These are phyloP conservation scores for Cephus rjabovi DNA, from an alignment of 2,888 invertebrate species.

Conservation along the genomic window DNA sequence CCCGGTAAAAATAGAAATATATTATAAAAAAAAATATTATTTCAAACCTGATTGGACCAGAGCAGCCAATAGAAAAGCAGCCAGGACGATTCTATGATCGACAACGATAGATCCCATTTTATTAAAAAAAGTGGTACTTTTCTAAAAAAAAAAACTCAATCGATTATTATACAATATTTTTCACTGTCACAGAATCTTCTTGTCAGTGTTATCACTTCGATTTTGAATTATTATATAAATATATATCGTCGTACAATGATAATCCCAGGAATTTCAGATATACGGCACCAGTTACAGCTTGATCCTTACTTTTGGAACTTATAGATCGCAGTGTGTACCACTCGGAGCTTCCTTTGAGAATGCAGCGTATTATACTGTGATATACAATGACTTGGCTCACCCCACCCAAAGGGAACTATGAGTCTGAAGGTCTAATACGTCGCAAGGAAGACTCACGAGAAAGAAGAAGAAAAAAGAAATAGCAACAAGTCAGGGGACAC, in stretches of 20 bases:
- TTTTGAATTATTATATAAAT: background rate
- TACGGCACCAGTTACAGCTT: background rate
- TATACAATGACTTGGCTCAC: conserved; percentile 6
- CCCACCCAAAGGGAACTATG: conserved; percentile 1
- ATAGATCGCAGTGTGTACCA: conserved; percentile 33
- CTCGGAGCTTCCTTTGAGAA: conserved; percentile 32
- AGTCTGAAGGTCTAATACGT: background rate
- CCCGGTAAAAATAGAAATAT: background rate
- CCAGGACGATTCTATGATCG: background rate
- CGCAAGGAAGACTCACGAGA: background rate
- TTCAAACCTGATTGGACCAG: background rate
- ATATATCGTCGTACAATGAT: background rate
- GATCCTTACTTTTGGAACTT: background rate
- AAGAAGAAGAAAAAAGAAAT: background rate
- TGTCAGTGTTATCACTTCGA: background rate
- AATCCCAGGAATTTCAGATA: background rate
- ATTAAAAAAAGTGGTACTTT: background rate
- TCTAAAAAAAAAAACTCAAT: background rate
- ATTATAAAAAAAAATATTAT: background rate
- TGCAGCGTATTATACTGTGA: conserved; percentile 27
- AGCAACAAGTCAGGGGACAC: background rate
- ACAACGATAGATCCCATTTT: background rate
- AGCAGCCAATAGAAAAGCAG: background rate
- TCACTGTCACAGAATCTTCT: background rate
- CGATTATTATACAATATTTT: background rate